Evolutionary conservation across 2,797 vertebrate species (phyloP), one percentile per base, ranked within the genome.

Genomic region (Euthynnus affinis): DNA sequence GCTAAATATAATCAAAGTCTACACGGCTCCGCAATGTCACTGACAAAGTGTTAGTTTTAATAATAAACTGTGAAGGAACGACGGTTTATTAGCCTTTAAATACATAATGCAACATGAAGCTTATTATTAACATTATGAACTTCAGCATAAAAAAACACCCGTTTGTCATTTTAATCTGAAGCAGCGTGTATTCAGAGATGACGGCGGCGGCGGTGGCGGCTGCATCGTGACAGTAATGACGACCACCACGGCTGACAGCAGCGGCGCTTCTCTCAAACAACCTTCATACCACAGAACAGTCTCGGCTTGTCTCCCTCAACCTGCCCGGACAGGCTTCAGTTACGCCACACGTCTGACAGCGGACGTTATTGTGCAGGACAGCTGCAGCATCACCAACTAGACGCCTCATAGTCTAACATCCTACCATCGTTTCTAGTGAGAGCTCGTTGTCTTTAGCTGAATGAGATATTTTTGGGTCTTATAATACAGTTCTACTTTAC

Each of bases 241-340:
- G 78, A 9, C 9, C 9, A 15, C n/a, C 5, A 20, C 9, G 46
- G 12, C 48, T 14, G 46, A 60, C 9, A 23, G 58, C 37, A 25
- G 37, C 70, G 66, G 59, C 46, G 34, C 32, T 2, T 4, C 56
- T 58, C 10, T 64, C 51, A 77, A 78, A 37, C n/a, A n/a, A 68
- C 64, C 83, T 86, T 86, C 91, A 94, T 93, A 87, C 92, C 93
- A 89, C 70, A 74, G 81, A 88, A 70, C 46, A 62, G 90, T 88
- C 84, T 61, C 53, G 61, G 84, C 90, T 80, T 88, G 92, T 87
- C 91, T 49, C 2, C 63, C 23, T 66, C 51, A 32, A 81, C 92
- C 83, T 90, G 92, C 71, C 88, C 49, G 22, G 20, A 90, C 93
- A 92, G 27, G 93, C 71, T 44, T 29, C 5, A 40, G 14, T 59